A percentile compares a stretch with the other conserved stretches of the same genome.
phyloP scores from a whole-genome alignment of 2,888 invertebrate species.

The Chrysolina oricalcia region DNA sequence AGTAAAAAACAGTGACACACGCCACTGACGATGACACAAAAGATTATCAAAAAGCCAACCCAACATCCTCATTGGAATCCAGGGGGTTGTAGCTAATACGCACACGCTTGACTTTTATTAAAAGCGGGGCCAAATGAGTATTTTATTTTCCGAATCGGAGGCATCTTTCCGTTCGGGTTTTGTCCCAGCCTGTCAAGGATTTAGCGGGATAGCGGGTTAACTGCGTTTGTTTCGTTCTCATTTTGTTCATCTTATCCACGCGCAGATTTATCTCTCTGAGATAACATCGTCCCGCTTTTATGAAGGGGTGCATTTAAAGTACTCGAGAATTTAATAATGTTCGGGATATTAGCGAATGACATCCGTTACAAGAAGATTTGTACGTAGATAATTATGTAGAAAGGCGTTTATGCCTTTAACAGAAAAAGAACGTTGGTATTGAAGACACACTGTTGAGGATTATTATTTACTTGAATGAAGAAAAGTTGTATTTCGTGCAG shows the following conservation, averaged over 20 bases:
- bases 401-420: background rate
- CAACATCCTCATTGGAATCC: conserved; percentile 55
- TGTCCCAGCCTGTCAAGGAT: background rate
- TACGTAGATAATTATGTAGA: background rate
- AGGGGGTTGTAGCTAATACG: conserved; percentile 64
- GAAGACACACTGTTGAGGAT: too few species aligned
- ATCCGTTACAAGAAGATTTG: background rate
- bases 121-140: conserved; percentile 68
- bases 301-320: conserved; percentile 18
- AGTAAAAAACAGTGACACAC: background rate
- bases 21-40: conserved; percentile 58
- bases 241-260: conserved; percentile 53
- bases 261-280: conserved; percentile 59
- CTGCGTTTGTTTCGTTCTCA: conserved; percentile 59
- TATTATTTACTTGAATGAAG: too few species aligned
- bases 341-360: background rate
- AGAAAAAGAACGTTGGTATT: background rate
- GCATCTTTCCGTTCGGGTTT: conserved; percentile 50
- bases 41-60: conserved; percentile 10
- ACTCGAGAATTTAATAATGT: conserved; percentile 23
- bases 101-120: conserved; percentile 71
- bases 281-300: conserved; percentile 45
- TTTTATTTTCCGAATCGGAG: conserved; percentile 62
- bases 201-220: conserved; percentile 23
- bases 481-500: too few species aligned